Evolutionary conservation across 2,888 invertebrate species (phyloP).

Genomic region (Aplocera efformata): DNA sequence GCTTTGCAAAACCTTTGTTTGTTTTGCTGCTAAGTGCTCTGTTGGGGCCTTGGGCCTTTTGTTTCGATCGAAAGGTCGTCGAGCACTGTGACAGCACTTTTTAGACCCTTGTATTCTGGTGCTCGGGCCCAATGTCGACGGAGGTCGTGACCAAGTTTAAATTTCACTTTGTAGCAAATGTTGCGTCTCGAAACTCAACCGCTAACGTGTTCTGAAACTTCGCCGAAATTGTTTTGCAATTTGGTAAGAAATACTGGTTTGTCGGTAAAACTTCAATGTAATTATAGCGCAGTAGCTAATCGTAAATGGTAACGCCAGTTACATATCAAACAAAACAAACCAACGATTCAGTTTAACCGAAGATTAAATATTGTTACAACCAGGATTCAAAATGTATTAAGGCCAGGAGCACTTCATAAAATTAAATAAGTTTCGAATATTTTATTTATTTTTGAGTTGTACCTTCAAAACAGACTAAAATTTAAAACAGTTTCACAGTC

Average conservation of each 20-base stretch:
- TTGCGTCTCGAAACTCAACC: constrained; percentile 28
- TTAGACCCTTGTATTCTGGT: constrained; percentile 17
- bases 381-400: too few relatives aligned
- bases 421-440: too few relatives aligned
- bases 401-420: too few relatives aligned
- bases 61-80: constrained; percentile 14
- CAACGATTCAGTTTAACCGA: too few relatives aligned
- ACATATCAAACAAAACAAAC: too few relatives aligned
- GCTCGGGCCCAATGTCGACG: constrained; percentile 19
- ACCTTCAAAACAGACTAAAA: too few relatives aligned
- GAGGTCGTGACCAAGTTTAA: constrained; percentile 41
- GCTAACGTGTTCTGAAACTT: constrained; percentile 13
- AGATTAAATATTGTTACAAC: too few relatives aligned
- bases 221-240: constrained; percentile 11
- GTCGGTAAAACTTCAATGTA: not conserved
- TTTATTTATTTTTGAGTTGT: too few relatives aligned
- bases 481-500: too few relatives aligned
- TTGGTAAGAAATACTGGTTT: constrained; percentile 9
- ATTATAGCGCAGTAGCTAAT: too few relatives aligned
- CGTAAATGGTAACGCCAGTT: too few relatives aligned
- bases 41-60: constrained; percentile 19
- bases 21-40: constrained; percentile 21
- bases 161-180: constrained; percentile 47
- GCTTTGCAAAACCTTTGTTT: constrained; percentile 22
- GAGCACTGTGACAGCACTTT: constrained; percentile 13